Base-by-base conservation (phyloP, 2,888 invertebrate species). In the Stenichneumon culpator region DNA sequence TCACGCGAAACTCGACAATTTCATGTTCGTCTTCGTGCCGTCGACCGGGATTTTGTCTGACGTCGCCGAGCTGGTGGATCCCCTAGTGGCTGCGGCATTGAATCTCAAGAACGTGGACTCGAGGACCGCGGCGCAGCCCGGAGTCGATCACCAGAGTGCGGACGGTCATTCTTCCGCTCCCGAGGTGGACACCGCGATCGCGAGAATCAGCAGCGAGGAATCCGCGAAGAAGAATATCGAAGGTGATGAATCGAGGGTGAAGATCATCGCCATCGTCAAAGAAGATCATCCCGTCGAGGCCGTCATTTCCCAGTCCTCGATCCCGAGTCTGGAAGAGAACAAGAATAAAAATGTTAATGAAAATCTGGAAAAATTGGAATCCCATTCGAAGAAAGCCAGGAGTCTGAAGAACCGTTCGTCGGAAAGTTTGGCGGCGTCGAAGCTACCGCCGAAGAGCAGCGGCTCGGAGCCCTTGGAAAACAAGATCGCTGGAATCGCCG, bases 1-100 rank as follows among this genome's bases (percentile, higher is more conserved):
- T 14, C 95, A 96, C 73, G 96, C 97, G 0, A 96, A 97, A 92
- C 94, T 97, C 11, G 96, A 97, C 87, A 97, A 97, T 91, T 95
- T 97, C 86, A 94, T 97, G 86, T 94, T 97, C 73, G 93, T 97
- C 36, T 93, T 97, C n/a, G 95, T 96, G 0, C 94, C 96, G 1
- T 87, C 96, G 1, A 87, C 89, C 1, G 1, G 74, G 19, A 84
- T 68, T 25, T 73, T 4, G 75, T 36, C 67, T 22, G 87, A 86
- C 11, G 22, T 86, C 11, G 84, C 77, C 0, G 16, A 67, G 67
- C 79, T 85, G 28, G 86, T 32, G 60, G 88, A 65, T 65, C 84
- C 63, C 63, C 86, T 68, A 70, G 86, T 22, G 81, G 90, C 91
- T 65, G 87, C 93, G 7, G 82, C 93, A 0, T 89, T 93, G 28